phyloP scores from a whole-genome alignment of 2,797 vertebrate genomes.

The Luscinia luscinia region DNA sequence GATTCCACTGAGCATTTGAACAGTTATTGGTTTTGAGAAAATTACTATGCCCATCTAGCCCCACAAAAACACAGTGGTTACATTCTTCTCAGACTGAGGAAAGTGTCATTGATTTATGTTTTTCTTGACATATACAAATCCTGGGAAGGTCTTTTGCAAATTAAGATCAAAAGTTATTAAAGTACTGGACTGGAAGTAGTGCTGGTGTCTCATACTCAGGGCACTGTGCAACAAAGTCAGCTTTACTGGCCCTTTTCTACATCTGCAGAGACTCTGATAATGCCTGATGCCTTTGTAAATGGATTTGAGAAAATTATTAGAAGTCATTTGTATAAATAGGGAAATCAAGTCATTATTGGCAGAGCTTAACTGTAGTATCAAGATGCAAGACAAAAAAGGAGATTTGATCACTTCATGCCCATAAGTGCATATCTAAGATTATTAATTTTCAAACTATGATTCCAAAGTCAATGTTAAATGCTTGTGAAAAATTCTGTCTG shows the following conservation, averaged over 20 bases:
- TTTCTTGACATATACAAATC: neutral
- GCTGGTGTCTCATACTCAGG: neutral
- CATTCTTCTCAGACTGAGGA: neutral
- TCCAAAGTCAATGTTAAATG: neutral
- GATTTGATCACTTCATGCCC: neutral
- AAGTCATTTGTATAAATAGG: neutral
- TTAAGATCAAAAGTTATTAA: neutral
- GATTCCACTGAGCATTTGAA: neutral
- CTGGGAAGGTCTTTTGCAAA: neutral
- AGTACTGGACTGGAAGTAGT: neutral
- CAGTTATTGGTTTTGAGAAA: neutral
- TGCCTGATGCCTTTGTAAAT: neutral
- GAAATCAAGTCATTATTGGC: neutral
- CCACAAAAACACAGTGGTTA: neutral
- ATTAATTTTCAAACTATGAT: neutral
- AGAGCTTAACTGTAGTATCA: neutral
- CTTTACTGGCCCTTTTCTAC: neutral
- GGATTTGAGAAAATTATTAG: neutral
- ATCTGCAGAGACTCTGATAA: neutral
- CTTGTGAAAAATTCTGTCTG: neutral
- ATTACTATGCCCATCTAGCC: neutral
- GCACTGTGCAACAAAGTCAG: neutral
- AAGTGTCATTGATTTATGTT: neutral
- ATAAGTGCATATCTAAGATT: neutral
- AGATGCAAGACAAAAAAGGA: neutral